Evolutionary conservation across 2,888 invertebrate species (phyloP), one percentile per base, ranked within the genome.

Genomic region (Perizoma affinitatum): DNA sequence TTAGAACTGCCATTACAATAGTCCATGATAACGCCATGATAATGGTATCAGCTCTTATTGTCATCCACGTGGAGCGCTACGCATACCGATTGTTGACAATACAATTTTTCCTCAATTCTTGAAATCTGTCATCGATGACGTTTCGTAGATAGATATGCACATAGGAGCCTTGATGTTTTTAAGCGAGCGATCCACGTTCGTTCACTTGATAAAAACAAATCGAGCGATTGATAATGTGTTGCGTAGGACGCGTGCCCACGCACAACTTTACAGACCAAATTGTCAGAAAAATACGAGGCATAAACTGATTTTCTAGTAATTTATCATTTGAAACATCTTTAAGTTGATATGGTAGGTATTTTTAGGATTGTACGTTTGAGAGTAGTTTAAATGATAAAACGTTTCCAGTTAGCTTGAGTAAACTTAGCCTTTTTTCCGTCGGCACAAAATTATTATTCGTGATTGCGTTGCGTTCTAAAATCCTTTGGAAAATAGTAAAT

Each of bases 21-120:
- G 72, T 69, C 64, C 67, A 70, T 82, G 89, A 90, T 90, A 90
- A 84, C 78, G 75, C 72, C 72, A 73, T 81, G 86, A 89, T 88
- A 87, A 81, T 83, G 72, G 71, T 88, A 86, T 87, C 86, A 83
- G 77, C 73, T 74, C 70, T 77, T 63, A 74, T 77, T 79, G 75
- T 76, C 65, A 71, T 65, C 66, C 75, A 71, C 79, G 77, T 76
- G 75, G 67, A 42, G 43, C 45, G 54, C 52, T 64, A 58, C 55
- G 60, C 68, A 62, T 51, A 53, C 58, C 65, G 65, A 65, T 69
- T 71, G 70, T 76, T 76, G 73, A 73, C 65, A 52, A 65, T 67
- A 52, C 56, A 56, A 46, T 43, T 73, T 76, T 73, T 69, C 67
- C 69, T 69, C 46, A 55, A 68, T 68, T 65, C 66, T 68, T 61